These are phyloP conservation scores for Dromius quadrimaculatus DNA, from an alignment of 2,888 invertebrate species.

Conservation along the genomic window DNA sequence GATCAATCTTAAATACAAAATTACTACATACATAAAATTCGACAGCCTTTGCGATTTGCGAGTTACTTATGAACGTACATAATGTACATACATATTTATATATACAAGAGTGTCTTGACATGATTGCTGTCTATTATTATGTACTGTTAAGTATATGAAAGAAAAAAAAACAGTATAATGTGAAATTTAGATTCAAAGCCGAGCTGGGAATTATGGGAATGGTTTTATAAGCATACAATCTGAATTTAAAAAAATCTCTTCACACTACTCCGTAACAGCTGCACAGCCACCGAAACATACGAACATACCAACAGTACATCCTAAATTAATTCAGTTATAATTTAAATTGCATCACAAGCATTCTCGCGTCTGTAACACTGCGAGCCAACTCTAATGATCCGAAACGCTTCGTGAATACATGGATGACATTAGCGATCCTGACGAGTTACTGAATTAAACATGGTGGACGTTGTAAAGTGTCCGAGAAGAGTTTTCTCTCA, in stretches of 20 bases:
- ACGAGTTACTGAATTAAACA: constrained; percentile 28
- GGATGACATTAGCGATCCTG: constrained; percentile 41
- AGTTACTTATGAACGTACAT: too few species aligned
- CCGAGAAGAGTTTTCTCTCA: not conserved
- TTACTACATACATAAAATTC: too few species aligned
- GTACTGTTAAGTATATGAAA: too few species aligned
- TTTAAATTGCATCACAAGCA: constrained; percentile 49
- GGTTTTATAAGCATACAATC: not conserved
- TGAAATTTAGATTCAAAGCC: not conserved
- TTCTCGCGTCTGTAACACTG: not conserved
- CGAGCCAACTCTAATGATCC: constrained; percentile 40
- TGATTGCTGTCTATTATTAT: too few species aligned
- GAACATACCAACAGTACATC: too few species aligned
- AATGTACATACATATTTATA: too few species aligned
- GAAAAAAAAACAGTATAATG: too few species aligned
- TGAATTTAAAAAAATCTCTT: not conserved
- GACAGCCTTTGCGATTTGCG: too few species aligned
- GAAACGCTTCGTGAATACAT: constrained; percentile 46
- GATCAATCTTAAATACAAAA: too few species aligned
- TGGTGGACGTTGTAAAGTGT: not conserved
- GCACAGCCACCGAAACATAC: constrained; percentile 30
- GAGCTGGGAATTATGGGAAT: not conserved
- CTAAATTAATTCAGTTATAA: constrained; percentile 50
- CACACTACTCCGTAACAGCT: too few species aligned
- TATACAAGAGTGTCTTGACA: too few species aligned